Evolutionary conservation across 1,140 invertebrate species (phyloP), one percentile per base, ranked within the genome.

Genomic region (Drosophila malerkotliana): DNA sequence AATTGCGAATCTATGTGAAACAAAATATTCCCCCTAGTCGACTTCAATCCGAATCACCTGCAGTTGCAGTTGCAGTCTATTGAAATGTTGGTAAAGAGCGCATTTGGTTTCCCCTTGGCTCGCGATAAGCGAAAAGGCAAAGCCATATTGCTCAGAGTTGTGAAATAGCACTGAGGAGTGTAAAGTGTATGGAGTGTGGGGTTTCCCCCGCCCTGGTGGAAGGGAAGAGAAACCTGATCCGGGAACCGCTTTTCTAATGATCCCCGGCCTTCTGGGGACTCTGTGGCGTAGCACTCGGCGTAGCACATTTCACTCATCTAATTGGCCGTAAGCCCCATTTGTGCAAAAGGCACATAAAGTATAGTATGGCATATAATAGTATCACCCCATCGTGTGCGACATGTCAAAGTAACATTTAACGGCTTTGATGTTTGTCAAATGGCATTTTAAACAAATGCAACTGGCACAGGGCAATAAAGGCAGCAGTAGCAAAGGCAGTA

Each of bases 41-140:
- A 61, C 58, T 68, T 53, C 51, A 64, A 60, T 48, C 45, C 24
- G 44, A 47, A 47, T 47, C 44, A 45, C 41, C 41, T 45, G 49
- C 30, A 24, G 26, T 28, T 28, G 26, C 26, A 28, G 26, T 28
- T 28, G 26, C 26, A 28, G 5, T 28, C 18, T 2, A 56, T 75
- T 57, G 63, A 78, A 78, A 44, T 78, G 74, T 87, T 85, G 82
- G 82, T 78, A 78, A 85, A 85, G 77, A 64, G 78, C 37, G 47
- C 21, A 28, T 39, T 57, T 7, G 41, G 14, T 21, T 45, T 48
- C 26, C 44, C 18, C 72, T 8, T n/a, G 21, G 4, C 66, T 62
- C 21, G 41, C 66, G 69, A 82, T 81, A 77, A 77, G 55, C 54
- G 21, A 67, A 47, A 30, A 32, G 26, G 21, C 34, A 53, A 15